Conservation (phyloP, 1,140 invertebrate species). For the Matsumurasca onukii region DNA sequence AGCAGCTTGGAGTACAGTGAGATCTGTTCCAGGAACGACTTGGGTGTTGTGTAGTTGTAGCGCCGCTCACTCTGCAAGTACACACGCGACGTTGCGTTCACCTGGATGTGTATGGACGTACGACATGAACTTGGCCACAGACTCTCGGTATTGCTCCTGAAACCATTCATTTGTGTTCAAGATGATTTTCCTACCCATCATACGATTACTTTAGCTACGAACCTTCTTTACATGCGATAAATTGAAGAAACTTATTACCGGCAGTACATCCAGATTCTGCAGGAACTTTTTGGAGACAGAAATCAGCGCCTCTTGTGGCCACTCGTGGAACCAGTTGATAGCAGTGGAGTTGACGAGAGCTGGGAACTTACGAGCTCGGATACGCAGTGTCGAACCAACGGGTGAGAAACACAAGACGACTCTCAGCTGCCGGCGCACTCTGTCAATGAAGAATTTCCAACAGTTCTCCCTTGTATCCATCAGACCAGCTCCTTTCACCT, state of each 20-base stretch:
- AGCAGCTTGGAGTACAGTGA: constrained; percentile 87
- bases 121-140: constrained; percentile 90
- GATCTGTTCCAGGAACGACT: constrained; percentile 95
- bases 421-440: constrained; percentile 87
- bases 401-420: constrained; percentile 94
- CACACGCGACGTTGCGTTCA: constrained; percentile 83
- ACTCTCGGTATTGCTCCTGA: constrained; percentile 66
- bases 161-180: constrained; percentile 30
- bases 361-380: constrained; percentile 92
- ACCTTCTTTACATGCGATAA: no score
- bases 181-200: no score
- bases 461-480: constrained; percentile 93
- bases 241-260: constrained; percentile 57
- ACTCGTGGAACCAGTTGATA: constrained; percentile 98
- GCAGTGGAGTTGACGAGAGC: constrained; percentile 92
- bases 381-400: constrained; percentile 86
- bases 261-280: constrained; percentile 75
- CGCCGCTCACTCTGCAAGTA: constrained; percentile 88
- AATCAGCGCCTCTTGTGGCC: constrained; percentile 94
- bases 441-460: constrained; percentile 97
- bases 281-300: constrained; percentile 90
- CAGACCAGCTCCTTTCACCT: constrained; percentile 80
- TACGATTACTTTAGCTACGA: no score
- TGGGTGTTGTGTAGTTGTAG: constrained; percentile 97
- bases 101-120: constrained; percentile 93